Evolutionary conservation across 2,888 invertebrate genomes (phyloP).

Genomic region (Tigriopus californicus): DNA sequence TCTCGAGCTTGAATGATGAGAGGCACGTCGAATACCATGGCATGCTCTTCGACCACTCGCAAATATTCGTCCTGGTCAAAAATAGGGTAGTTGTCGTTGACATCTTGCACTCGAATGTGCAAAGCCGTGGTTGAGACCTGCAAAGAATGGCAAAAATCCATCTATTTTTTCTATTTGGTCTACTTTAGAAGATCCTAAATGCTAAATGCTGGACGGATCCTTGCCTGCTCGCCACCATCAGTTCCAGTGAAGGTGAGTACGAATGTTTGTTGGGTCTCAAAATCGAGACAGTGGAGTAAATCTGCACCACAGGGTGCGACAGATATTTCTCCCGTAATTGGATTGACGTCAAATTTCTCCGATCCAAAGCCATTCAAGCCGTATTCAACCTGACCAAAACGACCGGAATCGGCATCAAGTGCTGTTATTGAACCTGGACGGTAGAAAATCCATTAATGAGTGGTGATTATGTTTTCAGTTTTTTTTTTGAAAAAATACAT

Average conservation of each 20-base stretch:
- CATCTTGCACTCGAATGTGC: constrained; percentile 47
- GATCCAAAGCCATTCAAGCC: constrained; percentile 56
- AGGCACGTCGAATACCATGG: constrained; percentile 54
- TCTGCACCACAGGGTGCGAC: constrained; percentile 30
- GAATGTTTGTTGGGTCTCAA: constrained; percentile 58
- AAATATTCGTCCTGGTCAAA: constrained; percentile 51
- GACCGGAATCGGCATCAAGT: constrained; percentile 49
- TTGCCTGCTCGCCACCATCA: constrained; percentile 47
- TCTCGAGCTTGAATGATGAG: constrained; percentile 42
- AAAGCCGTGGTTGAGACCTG: constrained; percentile 45
- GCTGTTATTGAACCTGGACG: constrained; percentile 37
- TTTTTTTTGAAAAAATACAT: neutral
- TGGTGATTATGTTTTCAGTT: neutral
- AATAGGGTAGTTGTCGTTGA: constrained; percentile 54
- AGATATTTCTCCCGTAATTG: constrained; percentile 43
- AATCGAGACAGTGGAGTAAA: constrained; percentile 38
- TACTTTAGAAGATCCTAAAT: constrained; percentile 4
- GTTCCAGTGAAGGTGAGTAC: constrained; percentile 57
- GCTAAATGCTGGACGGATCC: neutral
- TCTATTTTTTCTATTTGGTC: constrained; percentile 25
- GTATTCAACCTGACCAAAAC: constrained; percentile 50
- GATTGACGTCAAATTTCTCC: constrained; percentile 50
- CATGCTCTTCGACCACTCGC: constrained; percentile 53
- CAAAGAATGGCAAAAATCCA: too few species aligned
- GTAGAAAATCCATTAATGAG: too few species aligned